Base-by-base conservation (phyloP, 2,888 invertebrate genomes). In the Tetramorium bicarinatum region DNA sequence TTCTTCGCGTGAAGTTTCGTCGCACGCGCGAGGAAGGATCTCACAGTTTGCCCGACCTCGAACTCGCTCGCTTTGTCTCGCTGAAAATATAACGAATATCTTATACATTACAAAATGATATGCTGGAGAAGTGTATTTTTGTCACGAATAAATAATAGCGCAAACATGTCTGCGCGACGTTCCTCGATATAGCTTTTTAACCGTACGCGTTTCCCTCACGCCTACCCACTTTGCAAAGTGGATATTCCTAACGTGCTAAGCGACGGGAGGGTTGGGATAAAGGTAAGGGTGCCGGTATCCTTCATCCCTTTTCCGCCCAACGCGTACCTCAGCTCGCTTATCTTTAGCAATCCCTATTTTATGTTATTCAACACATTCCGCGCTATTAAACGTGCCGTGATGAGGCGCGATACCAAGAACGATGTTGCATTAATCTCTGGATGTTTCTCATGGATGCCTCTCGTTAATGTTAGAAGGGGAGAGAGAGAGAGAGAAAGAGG, bases 381-480 rank as follows among this genome's bases (percentile, higher is more conserved):
- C 44, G 44, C 59, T 69, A 59, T 80, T 69, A 80, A 80, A 71
- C 59, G 38, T 47, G 59, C 47, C 47, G 21, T 8, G 66, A 74
- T 44, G 59, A 44, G 41, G 25, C 25, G 62, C 21, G 62, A 76
- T 52, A 62, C 7, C 15, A 15, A 4, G 61, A 21, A 11, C 1
- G 41, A 1, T 29, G n/a, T 41, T 54, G 21, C 44, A 21, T 25
- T 69, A 79, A 79, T 69, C 34, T 67, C 29, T 18, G 47, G 7
- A 47, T 61, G 54, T 7, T 21, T 59, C 25, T 54, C 59, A 18
- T 29, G 25, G n/a, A 9, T 74, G 29, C 34, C 18, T 56, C 67
- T 67, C 34, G 56, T 69, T 21, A 6, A 56, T 44, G 9, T 3
- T 29, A 25, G 21, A 59, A 21, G 34, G n/a, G 83, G 13, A 13